Evolutionary conservation across 2,113 vertebrate genomes (phyloP), one percentile per base, ranked within the genome.

Genomic region (Lanius collurio): DNA sequence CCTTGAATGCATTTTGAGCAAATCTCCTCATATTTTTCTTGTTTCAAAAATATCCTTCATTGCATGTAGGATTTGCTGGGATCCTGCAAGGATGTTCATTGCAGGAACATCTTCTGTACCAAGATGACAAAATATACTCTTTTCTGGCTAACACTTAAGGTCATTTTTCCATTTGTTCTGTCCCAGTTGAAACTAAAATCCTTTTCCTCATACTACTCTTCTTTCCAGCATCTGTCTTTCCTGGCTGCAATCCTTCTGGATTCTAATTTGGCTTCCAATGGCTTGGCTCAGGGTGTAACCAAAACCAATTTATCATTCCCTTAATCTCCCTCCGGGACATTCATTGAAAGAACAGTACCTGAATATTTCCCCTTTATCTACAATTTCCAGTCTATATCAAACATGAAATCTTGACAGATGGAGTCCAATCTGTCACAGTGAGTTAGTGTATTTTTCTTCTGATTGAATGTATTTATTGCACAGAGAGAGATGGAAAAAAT

Each of bases 371-470:
- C 81, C 85, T 95, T 94, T 96, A 92, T 95, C 95, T 95, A 56
- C 67, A 93, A 89, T 95, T 97, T 95, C 85, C 60, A 93, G 62
- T 89, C 88, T 95, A 65, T 96, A 96, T 91, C 93, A 94, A 95
- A 96, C 89, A 94, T 91, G 92, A 95, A 94, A 95, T 93, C 94
- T 93, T 94, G 95, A 95, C 96, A 97, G 95, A 97, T 97, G 95
- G 93, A 92, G 67, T 93, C 86, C 95, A 95, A 96, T 96, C 96
- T 97, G 96, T 89, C 87, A 80, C 94, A 94, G 63, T 50, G 73
- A 95, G 82, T 91, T 83, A 83, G 73, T 56, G 52, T 35, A 68
- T 89, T 96, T 97, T 83, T 87, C 19, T 80, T 92, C 52, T 77
- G 83, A 92, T 91, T 76, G 49, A 85, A 63, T 93, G 47, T 78